Conservation (phyloP, 2,888 invertebrate genomes). For the Pristionchus mayeri region DNA sequence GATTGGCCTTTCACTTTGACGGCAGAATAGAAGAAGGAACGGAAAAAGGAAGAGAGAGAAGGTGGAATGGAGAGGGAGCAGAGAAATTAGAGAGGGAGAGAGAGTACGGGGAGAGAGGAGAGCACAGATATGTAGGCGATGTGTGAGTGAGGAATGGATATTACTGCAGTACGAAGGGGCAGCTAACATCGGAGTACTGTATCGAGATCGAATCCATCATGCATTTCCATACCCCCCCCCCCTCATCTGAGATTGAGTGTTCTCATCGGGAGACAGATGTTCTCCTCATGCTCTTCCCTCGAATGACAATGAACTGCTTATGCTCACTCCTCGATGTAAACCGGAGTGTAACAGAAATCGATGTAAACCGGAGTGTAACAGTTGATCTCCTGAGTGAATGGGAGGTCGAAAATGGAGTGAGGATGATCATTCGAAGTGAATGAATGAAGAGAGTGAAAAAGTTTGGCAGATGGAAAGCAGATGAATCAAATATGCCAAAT, state of each 20-base stretch:
- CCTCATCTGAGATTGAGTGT: not conserved
- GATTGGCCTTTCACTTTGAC: conserved; percentile 29
- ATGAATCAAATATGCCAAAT: no score
- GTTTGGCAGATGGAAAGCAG: no score
- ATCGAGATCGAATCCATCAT: not conserved
- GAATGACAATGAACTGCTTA: conserved; percentile 10
- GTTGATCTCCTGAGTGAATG: no score
- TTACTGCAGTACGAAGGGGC: conserved; percentile 30
- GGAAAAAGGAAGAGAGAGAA: conserved; percentile 13
- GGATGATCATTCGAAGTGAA: no score
- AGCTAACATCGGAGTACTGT: conserved; percentile 15
- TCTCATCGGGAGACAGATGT: no score
- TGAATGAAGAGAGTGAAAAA: no score
- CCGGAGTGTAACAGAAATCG: conserved; percentile 9
- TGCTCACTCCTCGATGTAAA: conserved; percentile 6
- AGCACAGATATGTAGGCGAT: not conserved
- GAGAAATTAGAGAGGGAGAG: conserved; percentile 14
- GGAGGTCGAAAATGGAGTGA: no score
- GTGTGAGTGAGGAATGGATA: conserved; percentile 35
- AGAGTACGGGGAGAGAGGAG: not conserved
- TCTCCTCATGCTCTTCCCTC: not conserved
- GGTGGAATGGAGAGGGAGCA: not conserved
- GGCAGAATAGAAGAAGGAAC: conserved; percentile 26
- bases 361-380: no score
- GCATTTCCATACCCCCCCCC: no score